Base-by-base conservation (phyloP, 1,140 invertebrate species). In the Drosophila arawakana region DNA sequence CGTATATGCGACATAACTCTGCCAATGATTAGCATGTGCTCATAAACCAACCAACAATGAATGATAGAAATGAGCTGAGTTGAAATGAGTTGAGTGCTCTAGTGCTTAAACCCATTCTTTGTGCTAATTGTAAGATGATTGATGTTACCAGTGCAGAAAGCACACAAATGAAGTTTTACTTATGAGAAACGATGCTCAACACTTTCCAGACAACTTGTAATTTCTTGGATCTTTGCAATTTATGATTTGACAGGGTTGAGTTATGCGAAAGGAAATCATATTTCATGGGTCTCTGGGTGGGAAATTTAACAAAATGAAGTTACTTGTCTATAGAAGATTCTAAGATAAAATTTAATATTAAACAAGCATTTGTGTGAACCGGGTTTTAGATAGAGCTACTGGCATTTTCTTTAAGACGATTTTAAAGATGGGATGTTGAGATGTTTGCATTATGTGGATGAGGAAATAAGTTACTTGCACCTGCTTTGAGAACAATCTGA, bases 21-120 rank as follows among this genome's bases (percentile, higher is more conserved):
- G 46, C 41, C 61, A 73, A 67, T 82, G 71, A 86, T 86, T 78
- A 76, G 71, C 71, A 86, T 84, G 60, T 78, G 69, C 46, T 52
- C 52, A 65, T 69, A 76, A 76, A 68, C 13, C 35, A 59, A 41
- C 34, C 58, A 15, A 58, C 43, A 47, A 39, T 34, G n/a, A 30
- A 21, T 7, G 25, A 30, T 30, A 30, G 30, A 61, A 54, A 4
- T 61, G 39, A 41, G 39, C 34, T 37, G 15, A 15, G 39, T 21
- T 7, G 30, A 61, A 44, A 2, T 61, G 39, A 41, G 39, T 44
- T 37, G 15, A 15, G 39, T 41, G 21, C 9, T 50, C 11, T 18
- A 66, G 44, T 41, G 21, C 30, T 37, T 44, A 21, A n/a, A 10
- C 49, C 13, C 35, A 30, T 41, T 62, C 39, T 30, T 13, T 75